Evolutionary conservation across 2,797 vertebrate genomes (phyloP), one percentile per base, ranked within the genome.

Genomic region (Ptychadena robeensis): DNA sequence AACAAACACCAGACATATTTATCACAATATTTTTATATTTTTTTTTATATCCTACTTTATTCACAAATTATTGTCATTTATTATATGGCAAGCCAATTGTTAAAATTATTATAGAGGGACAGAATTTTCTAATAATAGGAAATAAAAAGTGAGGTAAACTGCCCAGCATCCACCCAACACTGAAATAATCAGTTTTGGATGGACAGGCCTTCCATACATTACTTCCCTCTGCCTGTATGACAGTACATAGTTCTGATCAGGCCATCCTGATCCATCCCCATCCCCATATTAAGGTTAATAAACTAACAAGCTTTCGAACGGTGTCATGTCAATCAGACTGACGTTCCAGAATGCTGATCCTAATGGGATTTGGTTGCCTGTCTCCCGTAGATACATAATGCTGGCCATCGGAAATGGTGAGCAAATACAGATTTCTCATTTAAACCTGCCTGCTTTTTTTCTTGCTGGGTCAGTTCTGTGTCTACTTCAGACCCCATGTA

Each of bases 311-410:
- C 76, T n/a, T 25, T 35, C 53, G 14, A 14, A 9, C 5, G 32
- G 71, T 32, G 44, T 44, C 44, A 25, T 25, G 66, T 68, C 81
- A 64, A 70, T 78, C 61, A 71, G 38, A 64, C 32, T 82, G 73
- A 70, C 15, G 22, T 66, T 8, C 9, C 15, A 61, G 18, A 61
- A 9, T 61, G 59, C 59, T 61, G 68, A 82, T 61, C 65, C 80
- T 82, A 82, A 82, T 78, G 25, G 40, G 81, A 66, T 72, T 78
- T 72, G 31, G 25, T 4, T 11, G 31, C 25, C 12, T 12, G n/a
- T 34, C 44, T 73, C 11, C 81, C 40, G 8, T 78, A 34, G 81
- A 9, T 27, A 83, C 57, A 31, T 78, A 78, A 64, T 64, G 57
- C 57, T 32, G n/a, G 28, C 28, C 73, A 64, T 44, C 73, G 9